A percentile compares a stretch with the other conserved stretches of the same genome.
Conservation (phyloP, 2,113 vertebrate species). For the Dolichotis patagonum region DNA sequence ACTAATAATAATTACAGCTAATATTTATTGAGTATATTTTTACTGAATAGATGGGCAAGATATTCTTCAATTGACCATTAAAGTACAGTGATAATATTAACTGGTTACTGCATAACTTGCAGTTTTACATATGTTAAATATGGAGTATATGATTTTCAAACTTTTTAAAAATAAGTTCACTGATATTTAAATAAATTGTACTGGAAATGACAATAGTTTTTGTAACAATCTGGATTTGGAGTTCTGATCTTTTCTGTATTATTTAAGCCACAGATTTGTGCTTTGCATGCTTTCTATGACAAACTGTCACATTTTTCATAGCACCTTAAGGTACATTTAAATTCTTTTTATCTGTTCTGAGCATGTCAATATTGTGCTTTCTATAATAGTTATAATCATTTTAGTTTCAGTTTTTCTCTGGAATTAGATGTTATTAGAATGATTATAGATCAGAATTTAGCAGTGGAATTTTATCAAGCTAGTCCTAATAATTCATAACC, state of each 20-base stretch:
- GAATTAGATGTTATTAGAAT: constrained; percentile 28
- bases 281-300: background rate
- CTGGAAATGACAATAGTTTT: background rate
- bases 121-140: background rate
- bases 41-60: background rate
- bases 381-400: constrained; percentile 28
- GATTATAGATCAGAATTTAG: constrained; percentile 9
- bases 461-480: constrained; percentile 13
- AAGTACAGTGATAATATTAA: background rate
- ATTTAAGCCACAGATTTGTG: background rate
- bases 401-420: background rate
- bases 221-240: background rate
- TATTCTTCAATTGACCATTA: background rate
- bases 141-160: background rate
- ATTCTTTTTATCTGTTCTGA: background rate
- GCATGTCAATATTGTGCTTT: constrained; percentile 45
- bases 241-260: background rate
- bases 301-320: background rate
- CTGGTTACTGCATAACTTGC: background rate
- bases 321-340: background rate
- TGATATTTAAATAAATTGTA: background rate
- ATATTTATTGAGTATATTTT: background rate
- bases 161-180: background rate
- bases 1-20: background rate
- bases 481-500: constrained; percentile 20